Conservation (phyloP, 2,888 invertebrate genomes). For the Mycalesis mineus region DNA sequence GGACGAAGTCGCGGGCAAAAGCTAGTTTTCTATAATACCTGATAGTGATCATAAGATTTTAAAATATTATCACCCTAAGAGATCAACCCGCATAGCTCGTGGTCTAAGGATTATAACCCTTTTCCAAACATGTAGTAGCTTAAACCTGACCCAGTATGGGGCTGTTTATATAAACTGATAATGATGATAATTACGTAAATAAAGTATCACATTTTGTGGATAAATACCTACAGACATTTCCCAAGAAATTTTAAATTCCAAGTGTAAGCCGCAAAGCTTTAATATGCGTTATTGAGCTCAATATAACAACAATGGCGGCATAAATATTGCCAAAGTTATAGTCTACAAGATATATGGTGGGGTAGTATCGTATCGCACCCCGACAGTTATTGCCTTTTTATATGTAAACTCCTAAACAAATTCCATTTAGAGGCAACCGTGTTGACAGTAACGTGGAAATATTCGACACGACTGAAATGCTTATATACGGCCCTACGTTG, state of each 20-base stretch:
- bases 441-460: constrained; percentile 51
- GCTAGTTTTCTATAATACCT: too few species aligned
- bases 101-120: too few species aligned
- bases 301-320: constrained; percentile 9
- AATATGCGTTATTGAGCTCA: constrained; percentile 6
- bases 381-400: constrained; percentile 64
- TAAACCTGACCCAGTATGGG: too few species aligned
- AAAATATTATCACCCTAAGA: too few species aligned
- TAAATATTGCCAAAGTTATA: constrained; percentile 12
- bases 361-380: constrained; percentile 48
- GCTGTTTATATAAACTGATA: too few species aligned
- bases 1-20: too few species aligned
- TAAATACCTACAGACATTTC: too few species aligned
- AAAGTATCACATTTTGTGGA: too few species aligned
- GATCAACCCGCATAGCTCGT: too few species aligned
- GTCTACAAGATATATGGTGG: constrained; percentile 11
- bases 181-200: too few species aligned
- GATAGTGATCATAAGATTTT: too few species aligned
- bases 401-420: constrained; percentile 53
- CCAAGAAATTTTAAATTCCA: not conserved
- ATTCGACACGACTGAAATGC: constrained; percentile 26
- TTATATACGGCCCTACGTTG: not conserved
- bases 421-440: constrained; percentile 55
- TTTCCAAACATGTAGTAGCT: too few species aligned
- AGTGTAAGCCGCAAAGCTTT: not conserved